Percentiles rank a stretch among this genome's conserved stretches.
phyloP scores from a whole-genome alignment of 2,888 invertebrate species.

The Mythimna vitellina region DNA sequence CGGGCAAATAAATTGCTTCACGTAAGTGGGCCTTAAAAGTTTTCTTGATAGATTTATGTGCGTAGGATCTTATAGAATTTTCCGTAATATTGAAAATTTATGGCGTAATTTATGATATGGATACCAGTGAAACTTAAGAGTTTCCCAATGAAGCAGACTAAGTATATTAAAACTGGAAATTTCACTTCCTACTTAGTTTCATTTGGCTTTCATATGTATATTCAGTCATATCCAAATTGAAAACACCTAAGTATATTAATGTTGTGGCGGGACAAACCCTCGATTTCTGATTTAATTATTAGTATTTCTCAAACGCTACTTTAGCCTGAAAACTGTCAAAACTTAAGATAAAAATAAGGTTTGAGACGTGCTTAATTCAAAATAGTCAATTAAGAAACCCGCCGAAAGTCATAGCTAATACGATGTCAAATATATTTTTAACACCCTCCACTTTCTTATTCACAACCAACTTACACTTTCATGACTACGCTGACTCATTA shows the following conservation, averaged over 20 bases:
- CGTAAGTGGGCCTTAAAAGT: conserved; percentile 2
- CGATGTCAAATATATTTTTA: background rate
- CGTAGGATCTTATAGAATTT: background rate
- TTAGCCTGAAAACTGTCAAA: no score
- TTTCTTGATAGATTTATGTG: conserved; percentile 24
- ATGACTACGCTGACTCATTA: conserved; percentile 42
- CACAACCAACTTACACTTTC: conserved; percentile 46
- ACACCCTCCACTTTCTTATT: conserved; percentile 5
- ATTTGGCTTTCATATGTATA: background rate
- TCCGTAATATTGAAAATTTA: conserved; percentile 17
- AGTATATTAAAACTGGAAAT: background rate
- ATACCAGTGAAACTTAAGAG: conserved; percentile 13
- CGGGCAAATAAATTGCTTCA: background rate
- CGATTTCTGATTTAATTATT: no score
- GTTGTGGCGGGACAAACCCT: no score
- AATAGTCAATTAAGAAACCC: no score
- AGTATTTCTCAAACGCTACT: no score
- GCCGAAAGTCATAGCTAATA: background rate
- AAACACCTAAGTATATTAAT: no score
- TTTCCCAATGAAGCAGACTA: conserved; percentile 6
- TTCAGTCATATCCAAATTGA: no score
- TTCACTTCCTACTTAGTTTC: background rate
- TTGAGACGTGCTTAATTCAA: no score
- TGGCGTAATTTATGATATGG: conserved; percentile 11
- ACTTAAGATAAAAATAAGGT: no score